Evolutionary conservation across 2,888 invertebrate genomes (phyloP).

Genomic region (Dendrolimus pini): DNA sequence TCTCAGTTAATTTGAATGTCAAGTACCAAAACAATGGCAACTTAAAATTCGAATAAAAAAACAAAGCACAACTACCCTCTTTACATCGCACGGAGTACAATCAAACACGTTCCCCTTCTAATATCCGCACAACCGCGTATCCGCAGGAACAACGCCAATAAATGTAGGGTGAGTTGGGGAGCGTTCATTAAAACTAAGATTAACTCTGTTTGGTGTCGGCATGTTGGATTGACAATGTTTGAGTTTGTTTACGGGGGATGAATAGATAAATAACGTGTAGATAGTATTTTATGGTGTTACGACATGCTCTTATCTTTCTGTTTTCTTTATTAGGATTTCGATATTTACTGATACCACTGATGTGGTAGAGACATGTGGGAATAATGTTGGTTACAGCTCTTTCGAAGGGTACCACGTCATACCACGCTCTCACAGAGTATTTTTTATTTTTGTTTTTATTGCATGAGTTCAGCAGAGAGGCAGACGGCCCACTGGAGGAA

Average conservation of each 20-base stretch:
- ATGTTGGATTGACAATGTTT: background rate
- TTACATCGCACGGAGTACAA: slow-evolving; percentile 5
- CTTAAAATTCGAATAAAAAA: slow-evolving; percentile 7
- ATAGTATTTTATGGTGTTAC: no score
- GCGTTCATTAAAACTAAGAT: slow-evolving; percentile 25
- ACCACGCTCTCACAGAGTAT: no score
- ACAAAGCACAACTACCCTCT: slow-evolving; percentile 6
- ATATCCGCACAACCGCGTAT: background rate
- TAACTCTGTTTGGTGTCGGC: slow-evolving; percentile 18
- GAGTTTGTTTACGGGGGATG: background rate
- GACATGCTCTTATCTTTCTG: no score
- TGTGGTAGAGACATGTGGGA: no score
- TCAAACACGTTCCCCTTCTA: slow-evolving; percentile 5
- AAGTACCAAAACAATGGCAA: background rate
- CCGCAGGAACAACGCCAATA: slow-evolving; percentile 8
- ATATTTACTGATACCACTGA: no score
- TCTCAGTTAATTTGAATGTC: no score
- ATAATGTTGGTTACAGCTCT: no score
- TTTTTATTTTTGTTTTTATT: no score
- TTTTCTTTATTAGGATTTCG: no score
- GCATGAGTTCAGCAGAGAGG: no score
- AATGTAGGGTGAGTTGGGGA: slow-evolving; percentile 11
- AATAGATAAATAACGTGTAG: slow-evolving; percentile 1
- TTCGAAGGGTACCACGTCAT: no score
- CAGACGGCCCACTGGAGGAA: no score